Conservation (phyloP, 2,113 vertebrate genomes). For the Hippocampus barbouri region DNA sequence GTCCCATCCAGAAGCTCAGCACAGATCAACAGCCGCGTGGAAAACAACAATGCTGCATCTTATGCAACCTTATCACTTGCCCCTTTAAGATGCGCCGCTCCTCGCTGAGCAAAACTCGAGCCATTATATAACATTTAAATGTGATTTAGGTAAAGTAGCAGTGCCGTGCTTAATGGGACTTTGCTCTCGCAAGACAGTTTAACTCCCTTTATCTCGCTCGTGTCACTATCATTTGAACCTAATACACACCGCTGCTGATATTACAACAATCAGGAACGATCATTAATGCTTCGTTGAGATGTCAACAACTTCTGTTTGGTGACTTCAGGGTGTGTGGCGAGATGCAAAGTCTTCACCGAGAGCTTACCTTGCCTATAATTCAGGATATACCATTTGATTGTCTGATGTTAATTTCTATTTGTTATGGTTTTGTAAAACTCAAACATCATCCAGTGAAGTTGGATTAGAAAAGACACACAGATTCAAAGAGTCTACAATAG, state of each 20-base stretch:
- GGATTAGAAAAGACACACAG: too few species aligned
- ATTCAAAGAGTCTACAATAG: too few species aligned
- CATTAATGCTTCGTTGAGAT: not conserved
- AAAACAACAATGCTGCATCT: constrained; percentile 13
- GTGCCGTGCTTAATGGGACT: not conserved
- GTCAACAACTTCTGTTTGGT: not conserved
- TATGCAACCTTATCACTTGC: constrained; percentile 22
- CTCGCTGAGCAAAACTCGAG: constrained; percentile 26
- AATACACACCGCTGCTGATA: not conserved
- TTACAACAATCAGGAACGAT: not conserved
- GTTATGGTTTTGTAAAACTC: too few species aligned
- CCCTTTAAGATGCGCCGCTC: constrained; percentile 8
- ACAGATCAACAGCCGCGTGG: not conserved
- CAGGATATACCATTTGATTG: too few species aligned
- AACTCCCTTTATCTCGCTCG: not conserved
- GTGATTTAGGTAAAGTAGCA: not conserved
- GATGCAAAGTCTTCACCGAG: too few species aligned
- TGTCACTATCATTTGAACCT: not conserved
- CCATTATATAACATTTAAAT: constrained; percentile 31
- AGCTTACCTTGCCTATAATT: too few species aligned
- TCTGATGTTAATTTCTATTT: too few species aligned
- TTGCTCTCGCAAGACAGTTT: not conserved
- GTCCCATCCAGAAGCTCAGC: not conserved
- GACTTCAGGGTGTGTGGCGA: not conserved
- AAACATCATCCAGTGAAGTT: too few species aligned